Evolutionary conservation across 2,888 invertebrate genomes (phyloP).

Genomic region (Saturnia pavonia): DNA sequence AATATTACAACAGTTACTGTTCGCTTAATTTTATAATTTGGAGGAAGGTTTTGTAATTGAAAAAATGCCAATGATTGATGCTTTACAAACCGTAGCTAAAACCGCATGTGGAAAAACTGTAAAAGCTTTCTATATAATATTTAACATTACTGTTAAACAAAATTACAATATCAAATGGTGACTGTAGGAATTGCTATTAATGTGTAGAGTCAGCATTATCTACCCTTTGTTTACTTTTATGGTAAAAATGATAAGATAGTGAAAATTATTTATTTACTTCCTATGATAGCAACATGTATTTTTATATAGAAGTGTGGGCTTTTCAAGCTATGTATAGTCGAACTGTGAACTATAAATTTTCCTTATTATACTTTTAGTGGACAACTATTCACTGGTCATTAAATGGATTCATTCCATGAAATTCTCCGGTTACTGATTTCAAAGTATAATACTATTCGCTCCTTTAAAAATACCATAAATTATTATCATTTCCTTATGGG

Average conservation of each 20-base stretch:
- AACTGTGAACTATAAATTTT: neutral
- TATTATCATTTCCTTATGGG: neutral
- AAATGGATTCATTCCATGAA: neutral
- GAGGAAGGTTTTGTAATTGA: too few relatives aligned
- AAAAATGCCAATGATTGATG: too few relatives aligned
- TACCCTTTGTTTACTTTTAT: constrained; percentile 14
- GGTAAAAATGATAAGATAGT: constrained; percentile 1
- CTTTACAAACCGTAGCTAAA: neutral
- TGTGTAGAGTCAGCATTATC: constrained; percentile 1
- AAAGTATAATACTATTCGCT: neutral
- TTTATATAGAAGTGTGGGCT: neutral
- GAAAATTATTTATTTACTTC: neutral
- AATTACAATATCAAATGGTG: neutral
- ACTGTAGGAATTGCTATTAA: neutral
- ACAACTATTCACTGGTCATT: neutral
- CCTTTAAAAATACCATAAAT: neutral
- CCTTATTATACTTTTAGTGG: neutral
- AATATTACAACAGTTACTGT: too few relatives aligned
- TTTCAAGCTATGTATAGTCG: neutral
- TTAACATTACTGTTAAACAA: neutral
- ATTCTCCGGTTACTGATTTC: neutral
- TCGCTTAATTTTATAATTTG: too few relatives aligned
- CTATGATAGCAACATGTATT: neutral
- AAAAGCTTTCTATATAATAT: neutral
- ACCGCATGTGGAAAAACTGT: neutral